These are phyloP conservation scores for Poeciliopsis presidionis DNA, from an alignment of 2,797 vertebrate species.

Conservation along the genomic window DNA sequence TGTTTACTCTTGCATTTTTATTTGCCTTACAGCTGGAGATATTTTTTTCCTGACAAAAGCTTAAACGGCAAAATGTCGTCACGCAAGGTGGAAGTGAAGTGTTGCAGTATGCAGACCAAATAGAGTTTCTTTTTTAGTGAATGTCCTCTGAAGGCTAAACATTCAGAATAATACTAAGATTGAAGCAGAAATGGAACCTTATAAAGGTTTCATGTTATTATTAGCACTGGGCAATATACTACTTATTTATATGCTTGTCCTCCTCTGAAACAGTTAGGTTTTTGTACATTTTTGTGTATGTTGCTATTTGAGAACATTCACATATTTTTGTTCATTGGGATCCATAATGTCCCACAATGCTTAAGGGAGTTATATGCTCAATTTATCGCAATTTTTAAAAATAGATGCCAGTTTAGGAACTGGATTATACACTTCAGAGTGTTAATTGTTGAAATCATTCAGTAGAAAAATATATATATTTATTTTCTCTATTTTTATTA, in stretches of 20 bases:
- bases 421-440: neutral
- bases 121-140: neutral
- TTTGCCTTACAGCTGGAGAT: slow-evolving; percentile 3
- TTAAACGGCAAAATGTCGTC: neutral
- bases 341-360: too few species aligned
- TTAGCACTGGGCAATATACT: neutral
- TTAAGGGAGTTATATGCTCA: neutral
- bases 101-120: neutral
- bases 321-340: neutral
- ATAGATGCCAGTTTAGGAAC: neutral
- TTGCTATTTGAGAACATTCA: neutral
- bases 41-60: slow-evolving; percentile 15
- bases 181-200: neutral
- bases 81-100: neutral
- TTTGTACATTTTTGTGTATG: neutral
- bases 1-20: slow-evolving; percentile 20
- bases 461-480: neutral
- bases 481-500: neutral
- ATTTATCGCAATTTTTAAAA: neutral
- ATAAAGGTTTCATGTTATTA: neutral
- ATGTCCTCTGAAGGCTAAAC: neutral
- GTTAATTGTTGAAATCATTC: neutral
- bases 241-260: neutral
- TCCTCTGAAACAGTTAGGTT: neutral
- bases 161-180: neutral